These are phyloP conservation scores for Heterotilapia buettikoferi DNA, from an alignment of 2,113 vertebrate species.

Conservation along the genomic window DNA sequence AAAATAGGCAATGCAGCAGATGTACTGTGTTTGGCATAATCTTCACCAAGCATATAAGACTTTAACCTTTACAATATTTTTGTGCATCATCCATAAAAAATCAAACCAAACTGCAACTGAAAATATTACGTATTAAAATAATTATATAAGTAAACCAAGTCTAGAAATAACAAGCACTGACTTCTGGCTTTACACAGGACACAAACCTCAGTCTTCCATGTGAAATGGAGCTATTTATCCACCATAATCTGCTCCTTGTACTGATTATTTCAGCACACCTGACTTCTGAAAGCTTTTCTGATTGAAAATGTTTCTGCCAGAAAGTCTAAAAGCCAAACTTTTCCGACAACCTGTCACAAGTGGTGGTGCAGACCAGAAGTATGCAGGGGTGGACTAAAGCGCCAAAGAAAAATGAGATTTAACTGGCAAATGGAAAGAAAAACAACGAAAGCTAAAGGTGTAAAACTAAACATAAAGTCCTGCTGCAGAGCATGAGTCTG, in stretches of 20 bases:
- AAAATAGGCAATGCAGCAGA: background rate
- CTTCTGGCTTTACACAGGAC: background rate
- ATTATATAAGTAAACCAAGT: background rate
- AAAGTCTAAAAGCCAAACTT: background rate
- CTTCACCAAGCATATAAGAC: background rate
- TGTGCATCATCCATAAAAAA: background rate
- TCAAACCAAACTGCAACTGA: background rate
- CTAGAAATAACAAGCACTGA: background rate
- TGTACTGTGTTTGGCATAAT: background rate
- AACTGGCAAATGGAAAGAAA: background rate
- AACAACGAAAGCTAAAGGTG: background rate
- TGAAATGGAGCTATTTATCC: background rate
- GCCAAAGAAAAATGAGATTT: background rate
- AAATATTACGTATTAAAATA: background rate
- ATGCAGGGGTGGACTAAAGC: background rate
- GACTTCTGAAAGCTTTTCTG: background rate
- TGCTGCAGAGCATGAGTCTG: background rate
- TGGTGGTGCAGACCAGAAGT: background rate
- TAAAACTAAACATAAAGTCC: background rate
- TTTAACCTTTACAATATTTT: background rate
- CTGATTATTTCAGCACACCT: background rate
- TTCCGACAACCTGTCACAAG: background rate
- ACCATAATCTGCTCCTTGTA: background rate
- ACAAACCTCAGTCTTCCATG: background rate
- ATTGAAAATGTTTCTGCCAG: background rate